Evolutionary conservation across 2,888 invertebrate species (phyloP).

Genomic region (Galeruca laticollis): DNA sequence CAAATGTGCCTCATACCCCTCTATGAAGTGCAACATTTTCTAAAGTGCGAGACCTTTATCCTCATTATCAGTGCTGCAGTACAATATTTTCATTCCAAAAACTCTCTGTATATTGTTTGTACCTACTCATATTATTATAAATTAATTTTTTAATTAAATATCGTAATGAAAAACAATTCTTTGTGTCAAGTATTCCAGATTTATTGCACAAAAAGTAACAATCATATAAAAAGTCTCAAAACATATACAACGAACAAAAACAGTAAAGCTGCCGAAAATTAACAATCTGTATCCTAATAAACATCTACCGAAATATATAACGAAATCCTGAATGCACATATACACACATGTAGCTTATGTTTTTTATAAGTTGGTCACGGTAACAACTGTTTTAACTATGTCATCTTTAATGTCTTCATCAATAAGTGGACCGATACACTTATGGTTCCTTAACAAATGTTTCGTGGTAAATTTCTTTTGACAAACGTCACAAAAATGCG

Average conservation of each 20-base stretch:
- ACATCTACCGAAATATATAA: neutral
- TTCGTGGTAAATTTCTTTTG: constrained; percentile 56
- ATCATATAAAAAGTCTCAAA: neutral
- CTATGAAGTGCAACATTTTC: too few species aligned
- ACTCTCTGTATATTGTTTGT: too few species aligned
- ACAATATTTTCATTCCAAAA: too few species aligned
- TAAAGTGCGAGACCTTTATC: too few species aligned
- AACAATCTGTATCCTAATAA: neutral
- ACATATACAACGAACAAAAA: neutral
- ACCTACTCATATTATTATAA: too few species aligned
- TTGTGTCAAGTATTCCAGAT: neutral
- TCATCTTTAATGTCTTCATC: constrained; percentile 64
- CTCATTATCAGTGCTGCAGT: too few species aligned
- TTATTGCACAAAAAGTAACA: neutral
- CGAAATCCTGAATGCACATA: neutral
- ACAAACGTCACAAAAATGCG: constrained; percentile 67
- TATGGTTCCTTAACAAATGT: constrained; percentile 54
- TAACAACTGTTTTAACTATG: constrained; percentile 39
- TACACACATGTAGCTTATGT: too few species aligned
- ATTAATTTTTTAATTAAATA: neutral
- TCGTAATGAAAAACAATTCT: neutral
- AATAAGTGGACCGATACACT: constrained; percentile 42
- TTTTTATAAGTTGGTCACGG: constrained; percentile 2
- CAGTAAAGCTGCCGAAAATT: neutral
- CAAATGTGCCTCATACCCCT: too few species aligned